Percentiles rank a stretch among this genome's conserved stretches.
phyloP scores from a whole-genome alignment of 2,888 invertebrate species.

The Volucella bombylans region DNA sequence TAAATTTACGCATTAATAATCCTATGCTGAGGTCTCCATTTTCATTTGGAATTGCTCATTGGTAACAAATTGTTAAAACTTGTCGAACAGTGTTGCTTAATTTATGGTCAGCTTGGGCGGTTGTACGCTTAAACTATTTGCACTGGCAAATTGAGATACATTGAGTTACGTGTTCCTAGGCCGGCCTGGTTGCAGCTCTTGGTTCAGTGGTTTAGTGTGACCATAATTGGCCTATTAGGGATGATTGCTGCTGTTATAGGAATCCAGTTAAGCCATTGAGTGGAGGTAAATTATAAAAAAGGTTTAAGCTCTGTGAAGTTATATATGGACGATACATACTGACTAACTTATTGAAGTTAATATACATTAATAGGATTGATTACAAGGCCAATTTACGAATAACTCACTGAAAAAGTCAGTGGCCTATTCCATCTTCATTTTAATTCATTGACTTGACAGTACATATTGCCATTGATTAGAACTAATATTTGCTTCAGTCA shows the following conservation, averaged over 20 bases:
- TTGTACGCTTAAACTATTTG: not conserved
- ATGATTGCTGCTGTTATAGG: conserved; percentile 2
- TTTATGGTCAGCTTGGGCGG: conserved; percentile 21
- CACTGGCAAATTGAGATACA: conserved; percentile 5
- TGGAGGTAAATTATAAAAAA: not conserved
- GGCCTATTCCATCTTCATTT: no score
- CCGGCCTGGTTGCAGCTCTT: not conserved
- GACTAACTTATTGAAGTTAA: no score
- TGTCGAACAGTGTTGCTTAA: conserved; percentile 34
- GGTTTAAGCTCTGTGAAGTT: no score
- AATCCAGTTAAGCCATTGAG: not conserved
- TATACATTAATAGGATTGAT: no score
- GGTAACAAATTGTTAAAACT: conserved; percentile 35
- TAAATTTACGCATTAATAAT: conserved; percentile 59
- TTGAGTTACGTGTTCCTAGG: not conserved
- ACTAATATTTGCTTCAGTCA: no score
- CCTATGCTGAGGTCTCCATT: not conserved
- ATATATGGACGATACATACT: no score
- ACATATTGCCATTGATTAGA: no score
- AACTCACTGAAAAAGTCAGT: no score
- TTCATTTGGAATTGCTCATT: conserved; percentile 35
- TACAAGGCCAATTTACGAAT: no score
- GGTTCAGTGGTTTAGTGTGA: conserved; percentile 11
- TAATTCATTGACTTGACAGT: no score
- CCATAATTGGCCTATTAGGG: conserved; percentile 16